Evolutionary conservation across 1,140 invertebrate genomes (phyloP).

Genomic region (Drosophila jambulina): DNA sequence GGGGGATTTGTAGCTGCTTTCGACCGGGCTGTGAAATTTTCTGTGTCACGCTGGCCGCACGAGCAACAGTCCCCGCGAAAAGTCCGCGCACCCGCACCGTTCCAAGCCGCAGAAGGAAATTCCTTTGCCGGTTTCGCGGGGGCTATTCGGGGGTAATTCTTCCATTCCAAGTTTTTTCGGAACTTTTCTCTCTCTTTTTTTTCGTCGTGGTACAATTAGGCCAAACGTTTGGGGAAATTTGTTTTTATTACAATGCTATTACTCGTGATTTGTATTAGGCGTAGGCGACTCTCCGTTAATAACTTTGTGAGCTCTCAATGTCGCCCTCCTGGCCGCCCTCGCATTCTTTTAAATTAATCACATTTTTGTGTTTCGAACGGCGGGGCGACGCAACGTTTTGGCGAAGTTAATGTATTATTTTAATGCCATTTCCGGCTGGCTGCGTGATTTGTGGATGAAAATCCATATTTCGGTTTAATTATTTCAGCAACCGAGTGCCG

Average conservation of each 20-base stretch:
- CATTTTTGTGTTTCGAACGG: constrained; percentile 36
- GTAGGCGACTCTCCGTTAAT: constrained; percentile 31
- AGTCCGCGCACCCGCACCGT: constrained; percentile 22
- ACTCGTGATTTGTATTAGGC: constrained; percentile 56
- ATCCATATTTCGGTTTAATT: constrained; percentile 40
- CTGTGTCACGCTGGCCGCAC: constrained; percentile 68
- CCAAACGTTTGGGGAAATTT: constrained; percentile 76
- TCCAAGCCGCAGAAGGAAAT: constrained; percentile 5
- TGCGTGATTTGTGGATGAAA: constrained; percentile 69
- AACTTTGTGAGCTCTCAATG: constrained; percentile 23
- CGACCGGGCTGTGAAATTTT: constrained; percentile 50
- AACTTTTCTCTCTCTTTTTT: background rate
- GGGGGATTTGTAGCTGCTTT: constrained; percentile 30
- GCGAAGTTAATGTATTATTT: constrained; percentile 79
- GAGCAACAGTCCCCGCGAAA: constrained; percentile 42
- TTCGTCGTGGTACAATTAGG: constrained; percentile 65
- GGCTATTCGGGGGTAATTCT: constrained; percentile 15
- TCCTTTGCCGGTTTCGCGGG: constrained; percentile 11
- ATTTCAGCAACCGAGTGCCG: constrained; percentile 7
- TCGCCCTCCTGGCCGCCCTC: background rate
- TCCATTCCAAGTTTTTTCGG: constrained; percentile 2
- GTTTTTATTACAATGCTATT: constrained; percentile 76
- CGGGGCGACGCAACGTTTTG: constrained; percentile 66
- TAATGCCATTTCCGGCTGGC: constrained; percentile 68
- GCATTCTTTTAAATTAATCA: constrained; percentile 71